Conservation (phyloP, 2,797 vertebrate genomes). For the Leptatherina wallacei region DNA sequence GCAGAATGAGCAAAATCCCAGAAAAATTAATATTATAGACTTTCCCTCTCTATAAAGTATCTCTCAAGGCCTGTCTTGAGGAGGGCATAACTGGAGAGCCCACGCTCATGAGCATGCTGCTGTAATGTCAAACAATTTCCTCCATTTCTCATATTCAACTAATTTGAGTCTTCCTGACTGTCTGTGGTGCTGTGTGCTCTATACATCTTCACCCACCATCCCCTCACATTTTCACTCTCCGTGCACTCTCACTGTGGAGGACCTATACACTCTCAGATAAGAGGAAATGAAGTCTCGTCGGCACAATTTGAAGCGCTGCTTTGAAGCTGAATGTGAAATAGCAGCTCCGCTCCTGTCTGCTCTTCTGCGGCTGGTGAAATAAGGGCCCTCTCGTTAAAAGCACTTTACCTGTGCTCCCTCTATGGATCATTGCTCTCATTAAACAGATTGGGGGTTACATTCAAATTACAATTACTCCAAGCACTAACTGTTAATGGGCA, state of each 20-base stretch:
- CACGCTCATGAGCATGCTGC: slow-evolving; percentile 50
- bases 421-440: slow-evolving; percentile 80
- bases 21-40: slow-evolving; percentile 59
- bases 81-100: slow-evolving; percentile 65
- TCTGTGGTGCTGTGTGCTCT: slow-evolving; percentile 63
- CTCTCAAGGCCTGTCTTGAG: slow-evolving; percentile 70
- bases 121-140: slow-evolving; percentile 77
- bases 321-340: slow-evolving; percentile 81
- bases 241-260: slow-evolving; percentile 76
- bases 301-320: slow-evolving; percentile 81
- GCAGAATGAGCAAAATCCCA: slow-evolving; percentile 36
- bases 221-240: slow-evolving; percentile 77
- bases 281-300: slow-evolving; percentile 81
- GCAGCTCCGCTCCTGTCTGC: slow-evolving; percentile 66
- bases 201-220: slow-evolving; percentile 76
- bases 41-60: slow-evolving; percentile 52
- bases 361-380: slow-evolving; percentile 75
- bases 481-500: slow-evolving; percentile 77
- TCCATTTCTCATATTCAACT: slow-evolving; percentile 74
- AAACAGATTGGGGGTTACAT: slow-evolving; percentile 79
- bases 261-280: slow-evolving; percentile 81
- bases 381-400: slow-evolving; percentile 82
- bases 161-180: slow-evolving; percentile 75
- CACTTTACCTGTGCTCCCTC: slow-evolving; percentile 82
- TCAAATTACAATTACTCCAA: slow-evolving; percentile 80